Base-by-base conservation (phyloP, 2,888 invertebrate species). In the Patella caerulea region DNA sequence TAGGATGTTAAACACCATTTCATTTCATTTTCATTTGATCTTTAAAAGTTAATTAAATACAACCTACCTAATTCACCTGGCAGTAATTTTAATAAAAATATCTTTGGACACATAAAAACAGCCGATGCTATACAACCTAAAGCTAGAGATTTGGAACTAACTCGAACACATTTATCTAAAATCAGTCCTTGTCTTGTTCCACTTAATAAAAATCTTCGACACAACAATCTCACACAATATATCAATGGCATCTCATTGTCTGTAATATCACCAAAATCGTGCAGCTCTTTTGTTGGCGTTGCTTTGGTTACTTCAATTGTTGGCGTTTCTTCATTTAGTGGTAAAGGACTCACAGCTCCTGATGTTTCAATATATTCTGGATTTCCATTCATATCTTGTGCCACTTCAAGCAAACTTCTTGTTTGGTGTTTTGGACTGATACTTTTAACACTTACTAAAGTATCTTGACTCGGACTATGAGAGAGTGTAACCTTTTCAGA, bases 81-180 rank as follows among this genome's bases (percentile, higher is more conserved):
- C 70, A 92, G 92, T 54, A 94, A 86, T 14, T 92, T 90, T 29
- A 95, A 90, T 0, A 95, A 94, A 78, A 97, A 94, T 5, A 95
- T 93, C 83, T 94, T 93, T 0, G 98, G 97, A 86, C 94, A 94
- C 45, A 97, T 90, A 65, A 94, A 94, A 56, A 97, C 92, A 76
- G 96, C 94, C 84, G 95, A 94, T 0, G 95, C 94, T 34, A 98
- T 91, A 89, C 97, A 97, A 76, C 94, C 94, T n/a, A 98, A 90
- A 0, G 97, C 96, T 59, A 98, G 94, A 11, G 96, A 95, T 92
- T 98, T 98, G 1, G 97, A 96, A 78, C 98, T 98, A 54, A 98
- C 97, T 56, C 98, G 93, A 56, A 96, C 95, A 34, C 93, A 93
- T 91, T 94, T 94, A 90, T 98, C 98, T 2, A 95, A 92, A 73